Evolutionary conservation across 1,140 invertebrate genomes (phyloP).

Genomic region (Rhopalosiphum maidis): DNA sequence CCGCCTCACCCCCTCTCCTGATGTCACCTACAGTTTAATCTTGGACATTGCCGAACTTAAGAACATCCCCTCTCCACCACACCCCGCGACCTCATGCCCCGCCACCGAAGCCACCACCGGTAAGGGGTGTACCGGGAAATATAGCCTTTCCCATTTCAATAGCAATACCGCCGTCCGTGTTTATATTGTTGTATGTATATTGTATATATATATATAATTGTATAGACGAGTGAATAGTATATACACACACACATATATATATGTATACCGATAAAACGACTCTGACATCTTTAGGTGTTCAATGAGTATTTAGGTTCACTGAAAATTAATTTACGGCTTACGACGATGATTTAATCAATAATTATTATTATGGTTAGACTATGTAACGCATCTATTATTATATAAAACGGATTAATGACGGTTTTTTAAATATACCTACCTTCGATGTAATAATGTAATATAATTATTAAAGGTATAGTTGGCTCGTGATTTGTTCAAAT

Average conservation of each 20-base stretch:
- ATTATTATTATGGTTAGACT: not conserved
- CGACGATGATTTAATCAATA: conserved; percentile 7
- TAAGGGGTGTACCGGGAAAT: not conserved
- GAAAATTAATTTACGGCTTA: conserved; percentile 7
- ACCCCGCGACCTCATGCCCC: not conserved
- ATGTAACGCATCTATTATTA: not conserved
- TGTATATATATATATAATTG: not conserved
- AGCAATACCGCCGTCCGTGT: conserved; percentile 22
- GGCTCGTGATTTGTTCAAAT: not conserved
- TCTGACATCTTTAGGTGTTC: conserved; percentile 13
- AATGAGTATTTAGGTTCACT: conserved; percentile 11
- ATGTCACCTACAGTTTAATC: conserved; percentile 57
- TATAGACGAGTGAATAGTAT: not conserved
- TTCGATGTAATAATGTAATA: not conserved
- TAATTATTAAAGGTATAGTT: no score
- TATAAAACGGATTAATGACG: not conserved
- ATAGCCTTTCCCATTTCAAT: not conserved
- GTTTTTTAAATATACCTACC: not conserved
- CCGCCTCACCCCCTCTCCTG: not conserved
- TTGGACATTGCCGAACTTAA: conserved; percentile 54
- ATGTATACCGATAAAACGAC: not conserved
- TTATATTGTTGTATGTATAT: not conserved
- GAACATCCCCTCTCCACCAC: not conserved
- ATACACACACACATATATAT: no score
- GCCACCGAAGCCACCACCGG: not conserved